Base-by-base conservation (phyloP, 2,888 invertebrate genomes). In the Amblyjoppa proteus region DNA sequence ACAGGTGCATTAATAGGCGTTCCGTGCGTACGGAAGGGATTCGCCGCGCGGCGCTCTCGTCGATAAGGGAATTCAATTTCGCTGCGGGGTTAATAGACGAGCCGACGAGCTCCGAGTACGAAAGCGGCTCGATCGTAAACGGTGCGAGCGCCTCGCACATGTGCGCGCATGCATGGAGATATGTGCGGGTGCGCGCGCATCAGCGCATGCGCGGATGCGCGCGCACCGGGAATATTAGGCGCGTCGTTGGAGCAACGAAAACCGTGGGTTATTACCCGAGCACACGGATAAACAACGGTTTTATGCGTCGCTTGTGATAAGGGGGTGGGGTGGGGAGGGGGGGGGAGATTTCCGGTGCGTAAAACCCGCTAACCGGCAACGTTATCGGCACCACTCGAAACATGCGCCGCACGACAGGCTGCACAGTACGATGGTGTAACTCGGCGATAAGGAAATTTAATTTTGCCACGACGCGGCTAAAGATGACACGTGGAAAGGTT, bases 11-110 rank as follows among this genome's bases (percentile, higher is more conserved):
- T 34, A 31, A 64, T 13, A 13, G 45, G 34, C 61, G 34, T 25
- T 61, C 25, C 31, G 31, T 34, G 71, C 56, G 53, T 71, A 13
- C 34, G 11, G 56, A 31, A 5, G 20, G 20, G 56, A 20, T 34
- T 34, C 53, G 11, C 20, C n/a, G 38, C 53, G 34, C 58, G 4
- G 64, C 20, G 51, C 51, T 64, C 34, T 76, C 20, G 51, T 76
- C 76, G 76, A 76, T 53, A 64, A 76, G 76, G 31, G 66, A 66
- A 76, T 76, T 76, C 76, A 76, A 76, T 76, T 76, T 66, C 76
- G 51, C 66, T 75, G 20, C 49, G 13, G 51, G 49, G 64, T 41
- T 76, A 66, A 76, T 66, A 76, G 76, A 76, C 66, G 76, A 76
- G 66, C 41, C 5, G 28, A 51, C 6, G 20, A 20, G 16, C 9